A percentile compares a stretch with the other conserved stretches of the same genome.
phyloP scores from a whole-genome alignment of 2,113 vertebrate species.

The Gobiocypris rarus region DNA sequence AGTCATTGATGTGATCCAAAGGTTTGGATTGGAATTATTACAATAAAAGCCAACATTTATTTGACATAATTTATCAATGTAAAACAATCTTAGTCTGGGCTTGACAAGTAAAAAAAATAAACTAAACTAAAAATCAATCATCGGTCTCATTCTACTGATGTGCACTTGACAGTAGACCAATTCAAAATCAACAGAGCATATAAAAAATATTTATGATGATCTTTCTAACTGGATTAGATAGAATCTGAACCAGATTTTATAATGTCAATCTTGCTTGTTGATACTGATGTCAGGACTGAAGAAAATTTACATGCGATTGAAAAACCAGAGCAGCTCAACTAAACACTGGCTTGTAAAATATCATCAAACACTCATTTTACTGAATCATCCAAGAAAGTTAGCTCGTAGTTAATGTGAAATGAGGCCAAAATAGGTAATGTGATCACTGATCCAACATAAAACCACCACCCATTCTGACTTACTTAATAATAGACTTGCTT shows the following conservation, averaged over 20 bases:
- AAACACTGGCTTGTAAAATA: neutral
- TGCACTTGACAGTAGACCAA: slow-evolving; percentile 23
- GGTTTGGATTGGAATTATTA: slow-evolving; percentile 24
- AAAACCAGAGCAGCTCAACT: neutral
- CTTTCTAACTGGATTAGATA: slow-evolving; percentile 13
- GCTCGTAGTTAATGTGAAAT: neutral
- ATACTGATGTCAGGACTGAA: slow-evolving; percentile 24
- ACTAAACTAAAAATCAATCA: slow-evolving; percentile 21
- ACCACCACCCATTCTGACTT: neutral
- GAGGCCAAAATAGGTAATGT: neutral
- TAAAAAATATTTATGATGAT: slow-evolving; percentile 16
- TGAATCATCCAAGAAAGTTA: neutral
- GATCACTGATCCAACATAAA: neutral
- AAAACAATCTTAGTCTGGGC: slow-evolving; percentile 17
- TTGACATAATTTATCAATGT: slow-evolving; percentile 31
- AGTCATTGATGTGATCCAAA: slow-evolving; percentile 52
- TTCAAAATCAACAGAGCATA: slow-evolving; percentile 36
- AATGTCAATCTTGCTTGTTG: slow-evolving; percentile 25
- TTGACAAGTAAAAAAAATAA: slow-evolving; percentile 21
- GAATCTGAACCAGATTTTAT: slow-evolving; percentile 15
- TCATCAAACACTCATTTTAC: neutral
- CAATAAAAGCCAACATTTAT: slow-evolving; percentile 38
- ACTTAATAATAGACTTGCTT: too few species aligned
- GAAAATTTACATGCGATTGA: slow-evolving; percentile 18
- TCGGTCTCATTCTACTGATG: neutral